A percentile compares a stretch with the other conserved stretches of the same genome.
Evolutionary conservation across 2,113 vertebrate genomes (phyloP).

Genomic region (Phrynosoma platyrhinos): DNA sequence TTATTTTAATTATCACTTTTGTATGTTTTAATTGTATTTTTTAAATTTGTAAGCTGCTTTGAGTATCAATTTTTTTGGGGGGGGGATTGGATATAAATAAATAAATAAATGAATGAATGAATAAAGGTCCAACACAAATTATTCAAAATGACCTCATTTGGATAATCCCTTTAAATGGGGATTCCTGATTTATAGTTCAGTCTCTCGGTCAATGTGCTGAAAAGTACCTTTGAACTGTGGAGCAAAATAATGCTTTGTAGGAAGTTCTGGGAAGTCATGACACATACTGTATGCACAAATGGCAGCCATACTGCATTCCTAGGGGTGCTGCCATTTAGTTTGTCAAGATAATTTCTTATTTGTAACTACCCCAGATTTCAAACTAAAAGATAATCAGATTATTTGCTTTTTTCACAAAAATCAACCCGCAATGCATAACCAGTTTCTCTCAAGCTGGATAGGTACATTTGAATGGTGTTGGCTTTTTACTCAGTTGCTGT

Average conservation of each 20-base stretch:
- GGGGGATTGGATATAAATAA: no score
- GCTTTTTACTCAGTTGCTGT: fast-evolving
- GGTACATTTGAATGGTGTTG: not conserved
- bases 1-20: no score
- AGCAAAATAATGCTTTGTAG: not conserved
- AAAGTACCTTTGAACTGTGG: not conserved
- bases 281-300: not conserved
- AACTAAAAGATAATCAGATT: not conserved
- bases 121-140: no score
- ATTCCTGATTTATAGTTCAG: not conserved
- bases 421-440: not conserved
- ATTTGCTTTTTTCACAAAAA: fast-evolving
- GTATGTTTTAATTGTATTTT: no score
- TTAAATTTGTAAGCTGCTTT: no score
- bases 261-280: not conserved
- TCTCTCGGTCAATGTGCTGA: not conserved
- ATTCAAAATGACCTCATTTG: no score
- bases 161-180: no score
- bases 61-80: no score
- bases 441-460: not conserved
- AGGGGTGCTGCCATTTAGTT: not conserved
- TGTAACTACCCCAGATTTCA: not conserved
- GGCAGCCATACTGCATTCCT: not conserved
- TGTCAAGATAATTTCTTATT: not conserved
- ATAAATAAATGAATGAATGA: no score